Evolutionary conservation across 2,888 invertebrate species (phyloP), one percentile per base, ranked within the genome.

Genomic region (Drosophila neonasuta): DNA sequence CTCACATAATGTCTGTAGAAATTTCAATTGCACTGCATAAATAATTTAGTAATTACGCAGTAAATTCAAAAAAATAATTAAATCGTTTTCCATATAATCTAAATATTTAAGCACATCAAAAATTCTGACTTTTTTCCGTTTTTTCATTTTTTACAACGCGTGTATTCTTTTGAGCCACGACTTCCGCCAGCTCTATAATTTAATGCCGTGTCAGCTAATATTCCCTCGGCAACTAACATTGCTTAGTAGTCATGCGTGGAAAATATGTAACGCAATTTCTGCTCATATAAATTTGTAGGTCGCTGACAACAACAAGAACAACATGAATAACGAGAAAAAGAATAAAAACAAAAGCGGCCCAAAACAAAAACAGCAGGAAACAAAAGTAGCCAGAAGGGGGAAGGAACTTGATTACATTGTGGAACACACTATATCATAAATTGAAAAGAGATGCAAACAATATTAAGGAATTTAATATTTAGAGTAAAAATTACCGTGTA

Each of bases 261-360:
- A 24, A 24, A 48, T 17, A 9, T 44, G 44, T 24, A 50, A 9
- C 52, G 61, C 56, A 69, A 57, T 69, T 68, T 69, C 61, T 69
- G 58, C 70, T 55, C 56, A 64, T 71, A 71, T 64, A 70, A 69
- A 70, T 70, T 59, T 71, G 52, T 69, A 61, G 68, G 61, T 68
- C 55, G 52, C 56, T n/a, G 48, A 8, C 11, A 11, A 44, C 13
- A 52, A 55, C 9, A 11, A 44, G 11, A 52, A 55, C 9, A 20
- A 41, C 24, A 1, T 24, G 24, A 24, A 24, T 6, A 24, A 6
- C 24, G 46, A 34, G 32, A 2, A 58, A 29, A 10, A 42, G 17
- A 11, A 34, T 17, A 34, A 36, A 34, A 10, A 44, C 1, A 36
- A 36, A 36, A 36, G n/a, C 36, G n/a, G 36, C 9, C n/a, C 42